phyloP scores from a whole-genome alignment of 2,113 vertebrate genomes.

The Manacus vitellinus region DNA sequence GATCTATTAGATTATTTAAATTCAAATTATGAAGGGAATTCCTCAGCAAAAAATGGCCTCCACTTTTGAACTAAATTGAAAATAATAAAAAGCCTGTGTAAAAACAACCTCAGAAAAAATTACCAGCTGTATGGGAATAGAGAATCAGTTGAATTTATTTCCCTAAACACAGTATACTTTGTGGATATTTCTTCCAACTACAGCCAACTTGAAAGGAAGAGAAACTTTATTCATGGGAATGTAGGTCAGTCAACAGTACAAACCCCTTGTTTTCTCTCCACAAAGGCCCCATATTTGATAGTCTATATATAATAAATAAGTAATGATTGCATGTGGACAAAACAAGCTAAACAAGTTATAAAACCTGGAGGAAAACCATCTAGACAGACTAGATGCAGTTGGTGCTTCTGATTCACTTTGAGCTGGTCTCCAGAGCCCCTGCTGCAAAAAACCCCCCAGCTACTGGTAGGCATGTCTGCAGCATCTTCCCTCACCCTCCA shows the following conservation, averaged over 20 bases:
- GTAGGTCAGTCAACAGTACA: conserved; percentile 24
- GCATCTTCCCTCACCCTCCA: neutral
- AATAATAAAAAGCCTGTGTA: neutral
- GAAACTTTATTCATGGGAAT: conserved; percentile 22
- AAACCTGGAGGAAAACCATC: neutral
- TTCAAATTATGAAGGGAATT: conserved; percentile 12
- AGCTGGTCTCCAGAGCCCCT: neutral
- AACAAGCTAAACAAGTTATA: neutral
- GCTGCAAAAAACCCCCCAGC: fast-evolving
- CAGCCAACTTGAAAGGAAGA: conserved; percentile 21
- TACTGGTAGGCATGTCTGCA: fast-evolving
- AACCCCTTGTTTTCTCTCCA: neutral
- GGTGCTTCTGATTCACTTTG: neutral
- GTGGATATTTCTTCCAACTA: conserved; percentile 26
- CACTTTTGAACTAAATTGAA: neutral
- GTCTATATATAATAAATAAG: conserved; percentile 29
- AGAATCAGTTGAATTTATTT: conserved; percentile 32
- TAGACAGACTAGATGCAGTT: neutral
- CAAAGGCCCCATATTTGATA: conserved; percentile 15
- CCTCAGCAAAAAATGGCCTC: neutral
- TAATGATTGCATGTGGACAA: neutral
- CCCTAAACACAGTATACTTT: neutral
- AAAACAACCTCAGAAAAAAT: neutral
- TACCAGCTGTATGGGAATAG: neutral
- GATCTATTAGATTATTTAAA: neutral